Evolutionary conservation across 2,888 invertebrate species (phyloP), one percentile per base, ranked within the genome.

Genomic region (Caenorhabditis plicata): DNA sequence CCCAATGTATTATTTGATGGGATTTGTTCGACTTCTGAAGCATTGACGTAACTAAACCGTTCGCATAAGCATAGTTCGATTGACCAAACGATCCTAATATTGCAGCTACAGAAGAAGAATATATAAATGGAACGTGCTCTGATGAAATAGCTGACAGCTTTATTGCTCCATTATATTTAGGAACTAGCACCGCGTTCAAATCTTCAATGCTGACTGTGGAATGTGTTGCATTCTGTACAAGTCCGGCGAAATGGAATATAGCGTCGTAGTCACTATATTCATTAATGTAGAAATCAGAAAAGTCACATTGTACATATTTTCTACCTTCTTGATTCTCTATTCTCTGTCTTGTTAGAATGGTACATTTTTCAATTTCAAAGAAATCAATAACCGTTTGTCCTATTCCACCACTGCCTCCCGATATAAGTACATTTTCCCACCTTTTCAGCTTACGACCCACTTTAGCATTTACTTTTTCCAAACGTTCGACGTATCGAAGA

Each of bases 1-100:
- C 77, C 50, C 61, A 74, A 32, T 70, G 63, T 27, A 75, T 36
- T 0, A 64, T 36, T 4, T 43, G 46, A 3, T 40, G 26, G 3
- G 53, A 48, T 2, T 35, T 4, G 0, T 44, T 23, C 8, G 35
- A 46, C 15, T 39, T 46, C 48, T 71, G 68, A 11, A 66, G 45
- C 26, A 58, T 35, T 4, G 69, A 61, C 4, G 61, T 52, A 53
- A 74, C 75, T 35, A 61, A 31, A 23, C 72, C 71, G 50, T 77
- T 77, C 2, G 74, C 72, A 48, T 67, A 72, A 0, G 71, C 64
- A 38, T 77, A 77, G 46, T 77, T 77, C 0, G 66, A 45, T 44
- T 77, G 77, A 8, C 77, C 77, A 19, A 55, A 51, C 3, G 77
- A 78, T 36, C 78, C 77, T 2, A 74, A 45, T 36, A 78, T 36